Percentiles rank a stretch among this genome's conserved stretches.
phyloP scores from a whole-genome alignment of 2,797 vertebrate species.

The Coregonus suidteri region DNA sequence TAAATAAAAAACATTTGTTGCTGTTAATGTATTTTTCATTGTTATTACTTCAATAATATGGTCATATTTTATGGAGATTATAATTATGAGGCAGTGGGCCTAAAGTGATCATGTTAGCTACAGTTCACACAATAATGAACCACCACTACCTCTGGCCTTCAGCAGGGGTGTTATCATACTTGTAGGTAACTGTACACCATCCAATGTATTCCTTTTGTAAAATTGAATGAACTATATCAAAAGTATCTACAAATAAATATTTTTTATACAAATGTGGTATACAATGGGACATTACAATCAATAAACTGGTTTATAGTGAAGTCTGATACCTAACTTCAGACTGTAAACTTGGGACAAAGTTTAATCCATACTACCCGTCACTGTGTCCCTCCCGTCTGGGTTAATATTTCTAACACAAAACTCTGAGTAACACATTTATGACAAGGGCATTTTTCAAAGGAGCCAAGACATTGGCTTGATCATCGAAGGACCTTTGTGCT shows the following conservation, averaged over 20 bases:
- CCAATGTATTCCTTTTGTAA: too few relatives aligned
- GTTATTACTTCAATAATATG: background rate
- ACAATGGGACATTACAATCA: too few relatives aligned
- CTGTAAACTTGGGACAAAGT: too few relatives aligned
- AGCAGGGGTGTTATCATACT: too few relatives aligned
- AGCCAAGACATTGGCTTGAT: constrained; percentile 39
- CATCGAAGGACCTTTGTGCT: constrained; percentile 56
- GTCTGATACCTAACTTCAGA: too few relatives aligned
- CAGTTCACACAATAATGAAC: background rate
- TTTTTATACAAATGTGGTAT: too few relatives aligned
- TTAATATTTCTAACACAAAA: constrained; percentile 50
- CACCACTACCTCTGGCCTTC: background rate
- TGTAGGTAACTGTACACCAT: too few relatives aligned
- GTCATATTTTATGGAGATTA: constrained; percentile 8
- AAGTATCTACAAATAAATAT: too few relatives aligned
- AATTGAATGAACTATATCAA: too few relatives aligned
- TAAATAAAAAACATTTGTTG: background rate
- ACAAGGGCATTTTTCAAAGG: constrained; percentile 21
- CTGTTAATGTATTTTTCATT: background rate
- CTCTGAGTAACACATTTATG: constrained; percentile 47
- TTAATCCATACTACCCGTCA: background rate
- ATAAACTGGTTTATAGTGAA: too few relatives aligned
- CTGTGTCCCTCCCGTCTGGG: constrained; percentile 33
- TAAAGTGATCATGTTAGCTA: background rate
- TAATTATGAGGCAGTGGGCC: background rate